Base-by-base conservation (phyloP, 2,797 vertebrate species). In the Phrynocephalus vlangalii region DNA sequence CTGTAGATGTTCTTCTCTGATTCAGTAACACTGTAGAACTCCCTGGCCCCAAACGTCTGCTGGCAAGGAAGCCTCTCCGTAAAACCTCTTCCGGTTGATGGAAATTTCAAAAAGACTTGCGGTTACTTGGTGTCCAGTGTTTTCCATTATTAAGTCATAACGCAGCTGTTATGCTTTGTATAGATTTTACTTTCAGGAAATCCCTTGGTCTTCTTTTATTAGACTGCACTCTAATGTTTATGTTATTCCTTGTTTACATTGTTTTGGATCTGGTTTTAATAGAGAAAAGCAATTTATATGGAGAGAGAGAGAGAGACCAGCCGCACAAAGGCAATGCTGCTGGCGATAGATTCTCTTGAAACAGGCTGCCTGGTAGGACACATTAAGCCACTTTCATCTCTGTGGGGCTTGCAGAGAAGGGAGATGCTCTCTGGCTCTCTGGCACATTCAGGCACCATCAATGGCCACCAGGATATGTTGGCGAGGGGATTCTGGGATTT, bases 201-300 rank as follows among this genome's bases (percentile, higher is more conserved):
- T 60, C 18, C 44, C 22, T 79, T 60, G 3, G n/a, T 38, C 33
- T 38, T 33, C 9, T 33, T 26, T 66, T 38, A 66, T 80, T 80
- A 63, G n/a, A 63, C 50, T 80, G 56, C 20, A 22, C 66, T 67
- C 10, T 38, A 48, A 33, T 44, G 30, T 38, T 38, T 66, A 66
- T 81, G 33, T 60, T 81, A 81, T 81, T 81, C 60, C 73, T 48
- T 66, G 79, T 66, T 81, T 44, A 67, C 56, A 81, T 67, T 66
- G 79, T 38, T 66, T 38, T 26, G 60, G 66, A 67, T 66, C 20
- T 81, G 79, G 30, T 67, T 81, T 81, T 81, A 81, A 81, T 81
- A 66, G 30, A 81, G 30, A 67, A 67, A 81, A 67, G 60, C 60
- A 67, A 38, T 22, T 24, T 38, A 66, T 66, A 30, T 5, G 13